Evolutionary conservation across 1,140 invertebrate genomes (phyloP).

Genomic region (Anoplolepis gracilipes): DNA sequence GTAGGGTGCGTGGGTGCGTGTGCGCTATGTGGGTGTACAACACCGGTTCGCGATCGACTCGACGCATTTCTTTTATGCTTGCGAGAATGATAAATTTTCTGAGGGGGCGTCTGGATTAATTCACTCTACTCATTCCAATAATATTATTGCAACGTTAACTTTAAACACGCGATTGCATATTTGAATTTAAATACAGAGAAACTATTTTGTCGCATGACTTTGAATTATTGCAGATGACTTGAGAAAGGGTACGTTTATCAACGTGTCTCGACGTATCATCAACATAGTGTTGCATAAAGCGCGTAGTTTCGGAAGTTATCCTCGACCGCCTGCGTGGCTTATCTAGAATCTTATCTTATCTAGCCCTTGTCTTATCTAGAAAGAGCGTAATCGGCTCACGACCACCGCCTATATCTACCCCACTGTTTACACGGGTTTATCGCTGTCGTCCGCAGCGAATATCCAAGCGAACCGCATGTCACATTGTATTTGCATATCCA

Average conservation of each 20-base stretch:
- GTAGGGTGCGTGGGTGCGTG: constrained; percentile 58
- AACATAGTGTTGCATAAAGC: not conserved
- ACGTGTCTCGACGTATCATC: not conserved
- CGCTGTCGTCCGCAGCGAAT: constrained; percentile 20
- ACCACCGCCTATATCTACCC: constrained; percentile 12
- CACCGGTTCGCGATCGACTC: constrained; percentile 25
- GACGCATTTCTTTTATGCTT: not conserved
- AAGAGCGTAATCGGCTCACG: constrained; percentile 4
- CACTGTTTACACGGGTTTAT: constrained; percentile 56
- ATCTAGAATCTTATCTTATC: constrained; percentile 62
- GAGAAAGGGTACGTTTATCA: not conserved
- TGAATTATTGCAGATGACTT: not conserved
- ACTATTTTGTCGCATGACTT: not conserved
- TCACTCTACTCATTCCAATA: constrained; percentile 9
- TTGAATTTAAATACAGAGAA: not conserved
- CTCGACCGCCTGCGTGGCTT: not conserved
- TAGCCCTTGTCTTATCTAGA: constrained; percentile 15
- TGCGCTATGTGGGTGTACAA: constrained; percentile 64
- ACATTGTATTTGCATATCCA: constrained; percentile 45
- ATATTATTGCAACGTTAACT: constrained; percentile 11
- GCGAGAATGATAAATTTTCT: constrained; percentile 14
- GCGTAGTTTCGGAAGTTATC: not conserved
- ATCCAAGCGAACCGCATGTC: not conserved
- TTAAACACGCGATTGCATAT: not conserved
- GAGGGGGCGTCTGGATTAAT: constrained; percentile 29